Conservation (phyloP, 1,140 invertebrate species). For the Drosophila quadrilineata region DNA sequence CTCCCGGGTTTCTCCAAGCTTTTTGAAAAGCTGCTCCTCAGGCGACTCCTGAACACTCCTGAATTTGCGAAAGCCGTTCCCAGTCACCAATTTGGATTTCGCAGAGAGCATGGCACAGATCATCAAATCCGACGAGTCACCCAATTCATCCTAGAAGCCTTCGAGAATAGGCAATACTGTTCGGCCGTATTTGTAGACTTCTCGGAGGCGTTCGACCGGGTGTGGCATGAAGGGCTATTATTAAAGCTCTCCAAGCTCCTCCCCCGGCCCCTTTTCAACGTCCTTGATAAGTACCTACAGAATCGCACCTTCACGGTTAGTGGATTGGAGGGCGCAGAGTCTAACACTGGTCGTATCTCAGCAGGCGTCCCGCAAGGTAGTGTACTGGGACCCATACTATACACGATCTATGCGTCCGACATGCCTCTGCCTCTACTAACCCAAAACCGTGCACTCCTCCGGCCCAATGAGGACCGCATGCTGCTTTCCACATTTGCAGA, state of each 20-base stretch:
- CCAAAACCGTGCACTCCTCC: background rate
- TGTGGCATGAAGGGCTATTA: slow-evolving; percentile 13
- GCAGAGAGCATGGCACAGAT: background rate
- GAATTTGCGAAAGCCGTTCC: background rate
- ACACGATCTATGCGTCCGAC: background rate
- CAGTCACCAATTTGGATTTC: slow-evolving; percentile 19
- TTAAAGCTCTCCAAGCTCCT: slow-evolving; percentile 15
- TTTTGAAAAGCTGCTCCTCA: background rate
- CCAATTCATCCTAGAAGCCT: background rate
- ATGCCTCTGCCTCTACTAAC: background rate
- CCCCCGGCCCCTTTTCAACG: background rate
- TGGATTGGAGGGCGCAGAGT: background rate
- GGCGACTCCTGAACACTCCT: background rate
- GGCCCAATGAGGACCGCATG: background rate
- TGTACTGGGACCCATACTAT: slow-evolving; percentile 6
- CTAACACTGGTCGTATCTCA: background rate
- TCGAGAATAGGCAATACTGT: background rate
- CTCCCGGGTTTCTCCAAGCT: background rate
- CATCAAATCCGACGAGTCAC: slow-evolving; percentile 8
- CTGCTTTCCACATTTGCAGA: background rate
- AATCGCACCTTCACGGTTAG: slow-evolving; percentile 4
- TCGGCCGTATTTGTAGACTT: slow-evolving; percentile 25
- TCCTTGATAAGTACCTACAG: slow-evolving; percentile 1
- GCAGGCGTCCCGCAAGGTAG: slow-evolving; percentile 27
- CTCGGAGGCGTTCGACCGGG: slow-evolving; percentile 8